phyloP scores from a whole-genome alignment of 1,140 invertebrate species.

The Ceratitis capitata region DNA sequence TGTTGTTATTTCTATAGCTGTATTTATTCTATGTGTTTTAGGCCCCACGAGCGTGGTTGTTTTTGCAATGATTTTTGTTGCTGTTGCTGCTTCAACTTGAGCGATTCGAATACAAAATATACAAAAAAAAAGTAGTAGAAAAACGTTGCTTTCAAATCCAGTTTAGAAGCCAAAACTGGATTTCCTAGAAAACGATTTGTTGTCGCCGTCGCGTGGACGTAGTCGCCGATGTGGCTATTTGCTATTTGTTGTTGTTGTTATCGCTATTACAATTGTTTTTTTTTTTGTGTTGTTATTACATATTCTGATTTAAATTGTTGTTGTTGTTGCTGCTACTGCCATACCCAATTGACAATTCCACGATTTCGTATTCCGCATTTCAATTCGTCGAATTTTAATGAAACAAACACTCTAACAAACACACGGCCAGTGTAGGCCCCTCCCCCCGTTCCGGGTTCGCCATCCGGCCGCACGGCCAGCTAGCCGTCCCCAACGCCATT shows the following conservation, averaged over 20 bases:
- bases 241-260: not conserved
- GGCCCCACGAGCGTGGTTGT: not conserved
- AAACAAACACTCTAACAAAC: not conserved
- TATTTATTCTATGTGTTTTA: not conserved
- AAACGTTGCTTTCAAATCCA: conserved; percentile 29
- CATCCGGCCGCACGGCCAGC: not conserved
- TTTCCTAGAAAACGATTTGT: conserved; percentile 41
- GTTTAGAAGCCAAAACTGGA: conserved; percentile 37
- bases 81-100: not conserved
- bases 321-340: not conserved
- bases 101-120: not conserved
- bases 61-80: not conserved
- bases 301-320: not conserved
- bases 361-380: conserved; percentile 39
- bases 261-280: not conserved
- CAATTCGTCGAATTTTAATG: conserved; percentile 37
- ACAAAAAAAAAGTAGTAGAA: not conserved
- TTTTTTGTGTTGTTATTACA: not conserved
- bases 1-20: not conserved
- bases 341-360: not conserved
- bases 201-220: not conserved
- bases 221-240: not conserved
- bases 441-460: too few relatives aligned
- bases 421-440: not conserved
- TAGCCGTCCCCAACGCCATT: too few relatives aligned